These are phyloP conservation scores for Pipa parva DNA, from an alignment of 2,113 vertebrate genomes.

Conservation along the genomic window DNA sequence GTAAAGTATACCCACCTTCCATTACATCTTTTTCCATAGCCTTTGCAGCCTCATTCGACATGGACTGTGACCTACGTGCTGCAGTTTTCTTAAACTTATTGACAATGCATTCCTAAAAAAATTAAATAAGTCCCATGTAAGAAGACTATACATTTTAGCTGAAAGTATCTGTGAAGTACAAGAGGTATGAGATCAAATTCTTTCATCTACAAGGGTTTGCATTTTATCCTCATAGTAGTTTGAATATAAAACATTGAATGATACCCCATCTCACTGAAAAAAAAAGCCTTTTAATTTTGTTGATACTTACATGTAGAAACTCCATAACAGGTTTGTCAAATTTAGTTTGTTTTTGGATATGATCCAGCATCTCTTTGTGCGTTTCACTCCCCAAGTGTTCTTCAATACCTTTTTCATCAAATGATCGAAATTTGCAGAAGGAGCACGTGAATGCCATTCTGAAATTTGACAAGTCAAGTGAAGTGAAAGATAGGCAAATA, in stretches of 20 bases:
- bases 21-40: constrained; percentile 70
- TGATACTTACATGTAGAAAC: constrained; percentile 80
- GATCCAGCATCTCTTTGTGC: constrained; percentile 76
- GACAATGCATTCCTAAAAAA: constrained; percentile 76
- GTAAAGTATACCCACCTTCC: constrained; percentile 59
- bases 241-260: too few species aligned
- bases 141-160: too few species aligned
- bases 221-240: too few species aligned
- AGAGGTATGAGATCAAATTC: too few species aligned
- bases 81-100: constrained; percentile 83
- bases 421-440: constrained; percentile 82
- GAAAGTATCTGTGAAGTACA: too few species aligned
- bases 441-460: constrained; percentile 83
- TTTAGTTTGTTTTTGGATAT: constrained; percentile 81
- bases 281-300: neutral
- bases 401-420: constrained; percentile 83
- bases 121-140: neutral
- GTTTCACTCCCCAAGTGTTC: constrained; percentile 74
- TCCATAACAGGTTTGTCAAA: constrained; percentile 82
- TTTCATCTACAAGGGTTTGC: too few species aligned
- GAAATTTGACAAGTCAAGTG: constrained; percentile 9
- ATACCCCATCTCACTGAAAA: too few species aligned
- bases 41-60: constrained; percentile 61
- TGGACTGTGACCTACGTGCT: constrained; percentile 70
- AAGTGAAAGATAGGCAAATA: too few species aligned